Evolutionary conservation across 2,797 vertebrate genomes (phyloP), one percentile per base, ranked within the genome.

Genomic region (Myotis findleyi): DNA sequence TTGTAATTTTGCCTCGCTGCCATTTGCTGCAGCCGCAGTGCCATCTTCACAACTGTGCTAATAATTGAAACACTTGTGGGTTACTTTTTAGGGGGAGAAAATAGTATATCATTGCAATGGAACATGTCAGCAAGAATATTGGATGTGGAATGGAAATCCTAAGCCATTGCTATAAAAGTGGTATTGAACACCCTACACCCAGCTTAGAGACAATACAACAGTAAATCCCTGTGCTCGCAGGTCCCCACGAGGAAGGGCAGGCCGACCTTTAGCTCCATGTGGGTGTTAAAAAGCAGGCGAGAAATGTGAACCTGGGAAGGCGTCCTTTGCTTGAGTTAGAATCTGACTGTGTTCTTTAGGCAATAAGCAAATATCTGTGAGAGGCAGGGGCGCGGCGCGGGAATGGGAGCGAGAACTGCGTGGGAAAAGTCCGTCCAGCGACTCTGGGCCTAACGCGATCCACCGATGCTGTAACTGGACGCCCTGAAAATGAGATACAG

Each of bases 91-190:
- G 82, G 64, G 71, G 55, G 59, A 77, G 51, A 87, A 95, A 95
- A 96, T 93, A 97, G 93, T 96, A 92, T 97, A 92, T 85, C 57
- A 94, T 72, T 94, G 21, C 97, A 95, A 95, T 91, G 97, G 97
- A 98, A 97, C 93, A 11, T 97, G 97, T 97, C 97, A 98, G 96
- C 89, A 93, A 97, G 97, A 98, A 96, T 98, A 98, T 94, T 96
- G 97, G 97, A 97, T 93, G 59, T 72, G 68, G 95, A 94, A 95
- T 95, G 72, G 95, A 96, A 95, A 97, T 94, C 87, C 83, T 97
- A 95, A 97, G 96, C 95, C 97, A 89, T 95, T 53, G 81, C 97
- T 97, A 95, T 97, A 96, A 97, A 97, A 96, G 82, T 71, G 75
- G 86, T 95, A 96, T 94, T 87, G 93, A 95, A 84, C 91, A 82